These are phyloP conservation scores for Actinernus sp. DNA, from an alignment of 92 coral and sea anemone genomes.

Conservation along the genomic window DNA sequence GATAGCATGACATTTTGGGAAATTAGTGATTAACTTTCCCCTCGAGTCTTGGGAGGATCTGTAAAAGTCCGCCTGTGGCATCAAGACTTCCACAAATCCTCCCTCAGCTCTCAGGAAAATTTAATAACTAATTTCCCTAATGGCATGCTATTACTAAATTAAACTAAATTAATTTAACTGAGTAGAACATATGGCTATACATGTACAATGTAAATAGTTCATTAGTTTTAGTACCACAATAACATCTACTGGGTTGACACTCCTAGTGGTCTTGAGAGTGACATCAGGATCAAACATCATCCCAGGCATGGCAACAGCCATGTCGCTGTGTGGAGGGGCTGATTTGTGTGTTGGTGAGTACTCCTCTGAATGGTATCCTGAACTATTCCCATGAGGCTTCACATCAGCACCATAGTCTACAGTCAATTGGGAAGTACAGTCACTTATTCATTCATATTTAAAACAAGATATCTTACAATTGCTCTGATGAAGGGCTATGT, in stretches of 20 bases:
- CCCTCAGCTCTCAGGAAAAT: no score
- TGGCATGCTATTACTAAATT: no score
- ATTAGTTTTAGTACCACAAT: constrained; percentile 66
- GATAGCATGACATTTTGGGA: no score
- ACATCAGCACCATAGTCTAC: constrained; percentile 62
- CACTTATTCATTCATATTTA: not conserved
- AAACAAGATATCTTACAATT: no score
- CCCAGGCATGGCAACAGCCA: constrained; percentile 73
- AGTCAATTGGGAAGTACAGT: not conserved
- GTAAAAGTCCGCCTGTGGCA: no score
- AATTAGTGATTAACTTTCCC: no score
- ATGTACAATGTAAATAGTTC: no score
- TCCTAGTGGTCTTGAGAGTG: not conserved
- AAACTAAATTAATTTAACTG: not conserved
- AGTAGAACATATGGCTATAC: not conserved
- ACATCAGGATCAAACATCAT: constrained; percentile 61
- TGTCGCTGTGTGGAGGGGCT: constrained; percentile 35
- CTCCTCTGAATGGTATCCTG: constrained; percentile 98
- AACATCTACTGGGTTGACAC: constrained; percentile 63
- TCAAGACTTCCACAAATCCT: no score
- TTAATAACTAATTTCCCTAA: no score
- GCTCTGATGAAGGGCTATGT: no score
- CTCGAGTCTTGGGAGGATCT: no score
- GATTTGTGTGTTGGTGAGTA: constrained; percentile 66
- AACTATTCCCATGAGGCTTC: constrained; percentile 85